Evolutionary conservation across 2,113 vertebrate genomes (phyloP), one percentile per base, ranked within the genome.

Genomic region (Phylloscopus whistleri): DNA sequence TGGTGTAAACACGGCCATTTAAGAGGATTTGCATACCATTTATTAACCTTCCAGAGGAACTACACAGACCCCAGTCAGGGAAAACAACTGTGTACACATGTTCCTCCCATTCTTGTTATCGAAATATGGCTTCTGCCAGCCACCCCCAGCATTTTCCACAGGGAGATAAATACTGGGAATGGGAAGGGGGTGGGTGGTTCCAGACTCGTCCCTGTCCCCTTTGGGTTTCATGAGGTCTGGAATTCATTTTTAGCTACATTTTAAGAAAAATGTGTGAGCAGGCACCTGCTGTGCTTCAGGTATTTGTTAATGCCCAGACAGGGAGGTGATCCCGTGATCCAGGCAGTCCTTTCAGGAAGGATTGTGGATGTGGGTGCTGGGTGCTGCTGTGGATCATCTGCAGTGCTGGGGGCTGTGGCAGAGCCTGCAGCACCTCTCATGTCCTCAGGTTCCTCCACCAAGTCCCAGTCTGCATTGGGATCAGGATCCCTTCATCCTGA

Each of bases 11-110:
- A 96, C 4, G 30, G 94, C 94, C 89, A 68, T 95, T 96, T 97
- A 96, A 97, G 94, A 92, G 96, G 96, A 97, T 97, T 97, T 97
- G 91, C 93, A 96, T 96, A 67, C 51, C 83, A 96, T 96, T 96
- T 96, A 90, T 94, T 94, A 95, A 94, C 94, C 95, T 95, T 96
- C 83, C 35, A 9, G 79, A 88, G 77, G 91, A 95, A 80, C 93
- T 62, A 70, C 84, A 68, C 93, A 93, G 89, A 82, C 89, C 94
- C 68, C 92, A 90, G 87, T 66, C 84, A 79, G 84, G 79, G 88
- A 95, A 94, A 96, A 90, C 93, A 94, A 94, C 92, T 90, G 91
- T 91, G 93, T 91, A 92, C 90, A 94, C 96, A 93, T 92, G 92
- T 92, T 86, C 70, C 1, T 72, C 83, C 70, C 82, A 64, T 58